Percentiles rank a stretch among this genome's conserved stretches.
phyloP scores from a whole-genome alignment of 2,888 invertebrate genomes.

The Pollenia angustigena region DNA sequence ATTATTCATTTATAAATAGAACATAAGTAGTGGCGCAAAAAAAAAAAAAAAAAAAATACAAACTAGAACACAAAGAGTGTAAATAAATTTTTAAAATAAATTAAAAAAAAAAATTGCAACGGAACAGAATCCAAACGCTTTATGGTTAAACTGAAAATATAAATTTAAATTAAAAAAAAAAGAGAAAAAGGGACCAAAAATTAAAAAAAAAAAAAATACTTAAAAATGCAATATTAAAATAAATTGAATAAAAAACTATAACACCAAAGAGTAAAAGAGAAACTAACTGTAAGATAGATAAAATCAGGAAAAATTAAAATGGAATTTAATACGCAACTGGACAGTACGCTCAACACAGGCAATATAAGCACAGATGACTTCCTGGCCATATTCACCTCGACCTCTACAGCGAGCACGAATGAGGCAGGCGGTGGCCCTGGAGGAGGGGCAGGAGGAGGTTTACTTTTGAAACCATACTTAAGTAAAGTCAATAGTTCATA shows the following conservation, averaged over 20 bases:
- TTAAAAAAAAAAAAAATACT: slow-evolving; percentile 19
- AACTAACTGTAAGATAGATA: not conserved
- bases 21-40: not conserved
- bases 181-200: slow-evolving; percentile 57
- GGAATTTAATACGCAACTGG: slow-evolving; percentile 81
- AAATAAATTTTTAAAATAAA: slow-evolving; percentile 46
- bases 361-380: slow-evolving; percentile 84
- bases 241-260: slow-evolving; percentile 31
- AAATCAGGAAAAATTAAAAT: slow-evolving; percentile 75
- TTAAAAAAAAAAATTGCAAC: slow-evolving; percentile 5
- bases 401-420: slow-evolving; percentile 76
- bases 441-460: slow-evolving; percentile 50
- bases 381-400: slow-evolving; percentile 82
- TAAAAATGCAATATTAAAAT: slow-evolving; percentile 27
- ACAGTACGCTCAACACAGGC: slow-evolving; percentile 81
- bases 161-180: slow-evolving; percentile 43
- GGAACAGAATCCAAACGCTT: slow-evolving; percentile 69
- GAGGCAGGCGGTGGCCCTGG: slow-evolving; percentile 68
- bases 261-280: not conserved
- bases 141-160: slow-evolving; percentile 32
- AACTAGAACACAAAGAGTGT: slow-evolving; percentile 14
- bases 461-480: not conserved
- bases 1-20: slow-evolving; percentile 27
- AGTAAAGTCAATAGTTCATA: slow-evolving; percentile 54
- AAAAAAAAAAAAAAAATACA: slow-evolving; percentile 12